Base-by-base conservation (phyloP, 2,888 invertebrate genomes). In the Cheilosia impressa region DNA sequence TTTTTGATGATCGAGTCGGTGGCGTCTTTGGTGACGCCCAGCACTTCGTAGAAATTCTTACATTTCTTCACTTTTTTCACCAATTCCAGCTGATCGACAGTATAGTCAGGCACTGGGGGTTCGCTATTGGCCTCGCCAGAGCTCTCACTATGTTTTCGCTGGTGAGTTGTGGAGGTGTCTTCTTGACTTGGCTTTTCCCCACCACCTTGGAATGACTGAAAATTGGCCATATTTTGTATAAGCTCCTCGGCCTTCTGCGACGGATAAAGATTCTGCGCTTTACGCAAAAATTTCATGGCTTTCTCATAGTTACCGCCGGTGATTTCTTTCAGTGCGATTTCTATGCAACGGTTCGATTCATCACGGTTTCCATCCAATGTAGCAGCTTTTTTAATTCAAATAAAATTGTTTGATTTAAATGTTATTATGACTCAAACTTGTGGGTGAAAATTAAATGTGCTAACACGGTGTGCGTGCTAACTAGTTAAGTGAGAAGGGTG, bases 1-100 rank as follows among this genome's bases (percentile, higher is more conserved):
- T 95, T 95, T 90, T 95, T 96, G 60, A 96, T 93, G 81, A 95
- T 95, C 71, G 93, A 93, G 87, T 95, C 96, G 0, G 94, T 94
- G 13, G 95, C 94, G 55, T 95, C 94, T 89, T 95, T 95, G 4
- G 92, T 93, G 5, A 96, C 93, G 5, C 94, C 94, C 82, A 97
- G 92, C 88, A 96, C 95, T 92, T 96, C 96, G 92, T 97, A 97
- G 90, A 96, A 96, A 92, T 96, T 96, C 90, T 96, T 96, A 89
- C 95, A 96, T 87, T 94, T 90, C 69, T 91, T 88, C 6, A 92
- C 89, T 88, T 90, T 94, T 90, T 93, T 94, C 15, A 95, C 94
- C 6, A 96, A 95, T 68, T 96, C 96, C 22, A 95, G 88, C 91
- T 98, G 97, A 15, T 97, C 97, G 53, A 93, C 90, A 0, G 95